These are phyloP conservation scores for Eolophus roseicapilla DNA, from an alignment of 2,113 vertebrate species.

Conservation along the genomic window DNA sequence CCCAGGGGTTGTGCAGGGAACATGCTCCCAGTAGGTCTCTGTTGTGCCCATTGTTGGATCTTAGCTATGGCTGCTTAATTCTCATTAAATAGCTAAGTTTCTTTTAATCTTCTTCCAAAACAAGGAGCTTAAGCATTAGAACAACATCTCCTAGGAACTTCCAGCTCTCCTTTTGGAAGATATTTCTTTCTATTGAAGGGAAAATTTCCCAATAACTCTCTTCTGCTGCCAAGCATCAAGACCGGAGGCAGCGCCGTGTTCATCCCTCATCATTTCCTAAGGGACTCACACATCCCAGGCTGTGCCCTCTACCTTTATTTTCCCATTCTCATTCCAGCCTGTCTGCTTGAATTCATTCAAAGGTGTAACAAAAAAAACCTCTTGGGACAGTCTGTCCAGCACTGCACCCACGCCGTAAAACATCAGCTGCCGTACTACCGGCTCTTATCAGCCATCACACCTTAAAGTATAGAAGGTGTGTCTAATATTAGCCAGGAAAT, in stretches of 20 bases:
- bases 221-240: not conserved
- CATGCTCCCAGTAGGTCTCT: not conserved
- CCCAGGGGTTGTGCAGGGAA: not conserved
- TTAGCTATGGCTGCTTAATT: not conserved
- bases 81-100: not conserved
- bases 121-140: not conserved
- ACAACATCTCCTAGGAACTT: not conserved
- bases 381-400: not conserved
- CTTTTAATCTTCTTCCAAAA: conserved; percentile 10
- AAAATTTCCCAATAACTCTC: conserved; percentile 13
- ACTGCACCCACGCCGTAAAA: not conserved
- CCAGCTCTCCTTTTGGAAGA: not conserved
- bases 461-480: conserved; percentile 41
- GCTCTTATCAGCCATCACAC: conserved; percentile 60
- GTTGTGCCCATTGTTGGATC: rapidly evolving
- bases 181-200: not conserved
- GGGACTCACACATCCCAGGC: not conserved
- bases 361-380: not conserved
- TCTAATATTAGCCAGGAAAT: conserved; percentile 64
- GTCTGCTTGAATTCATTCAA: not conserved
- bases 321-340: not conserved
- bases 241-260: not conserved
- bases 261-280: not conserved
- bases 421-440: not conserved
- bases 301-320: not conserved